Evolutionary conservation across 2,113 vertebrate genomes (phyloP).

Genomic region (Platichthys flesus): DNA sequence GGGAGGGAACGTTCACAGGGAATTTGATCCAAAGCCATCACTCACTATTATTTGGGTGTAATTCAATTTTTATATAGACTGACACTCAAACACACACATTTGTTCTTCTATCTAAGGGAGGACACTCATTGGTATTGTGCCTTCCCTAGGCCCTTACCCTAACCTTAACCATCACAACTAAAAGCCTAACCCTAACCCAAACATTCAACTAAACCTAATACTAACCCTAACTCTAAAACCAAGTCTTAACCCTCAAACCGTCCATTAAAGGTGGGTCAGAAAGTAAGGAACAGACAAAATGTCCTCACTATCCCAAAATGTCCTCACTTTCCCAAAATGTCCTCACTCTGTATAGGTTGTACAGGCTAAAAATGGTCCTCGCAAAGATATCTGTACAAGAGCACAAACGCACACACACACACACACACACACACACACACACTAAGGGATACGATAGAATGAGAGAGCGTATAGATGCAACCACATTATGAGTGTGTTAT

Average conservation of each 20-base stretch:
- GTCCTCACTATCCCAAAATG: too few relatives aligned
- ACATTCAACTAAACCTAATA: too few relatives aligned
- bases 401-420: not conserved
- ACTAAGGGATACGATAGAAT: not conserved
- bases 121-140: not conserved
- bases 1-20: not conserved
- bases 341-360: not conserved
- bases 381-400: not conserved
- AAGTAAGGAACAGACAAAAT: too few relatives aligned
- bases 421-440: not conserved
- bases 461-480: slow-evolving; percentile 1
- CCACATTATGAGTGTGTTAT: slow-evolving; percentile 43
- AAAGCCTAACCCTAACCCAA: too few relatives aligned
- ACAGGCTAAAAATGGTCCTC: too few relatives aligned
- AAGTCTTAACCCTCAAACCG: too few relatives aligned
- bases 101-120: too few relatives aligned
- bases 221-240: too few relatives aligned
- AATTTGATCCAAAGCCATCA: slow-evolving; percentile 8
- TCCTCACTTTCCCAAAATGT: not conserved
- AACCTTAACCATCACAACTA: too few relatives aligned
- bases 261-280: too few relatives aligned
- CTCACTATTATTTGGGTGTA: slow-evolving; percentile 23
- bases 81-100: not conserved
- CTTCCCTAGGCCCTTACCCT: not conserved
- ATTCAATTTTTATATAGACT: not conserved